Evolutionary conservation across 2,113 vertebrate species (phyloP).

Genomic region (Salvelinus alpinus): DNA sequence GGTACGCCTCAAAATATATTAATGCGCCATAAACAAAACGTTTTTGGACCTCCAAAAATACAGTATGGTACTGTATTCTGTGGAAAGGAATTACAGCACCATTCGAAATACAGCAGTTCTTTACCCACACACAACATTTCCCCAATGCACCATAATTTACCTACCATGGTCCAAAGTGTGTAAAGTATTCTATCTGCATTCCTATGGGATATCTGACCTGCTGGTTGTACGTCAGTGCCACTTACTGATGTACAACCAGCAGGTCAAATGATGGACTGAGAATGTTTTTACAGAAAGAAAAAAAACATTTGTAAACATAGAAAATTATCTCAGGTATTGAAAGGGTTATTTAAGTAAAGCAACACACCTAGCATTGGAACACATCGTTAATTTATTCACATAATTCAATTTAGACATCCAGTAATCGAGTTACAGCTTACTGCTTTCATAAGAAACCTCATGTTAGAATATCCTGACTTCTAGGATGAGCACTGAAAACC

Average conservation of each 20-base stretch:
- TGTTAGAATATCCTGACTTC: not conserved
- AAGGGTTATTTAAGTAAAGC: not conserved
- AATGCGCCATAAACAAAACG: no score
- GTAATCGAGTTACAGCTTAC: not conserved
- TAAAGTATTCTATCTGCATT: not conserved
- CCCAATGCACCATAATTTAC: no score
- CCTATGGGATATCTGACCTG: not conserved
- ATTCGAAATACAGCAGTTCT: no score
- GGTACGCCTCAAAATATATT: no score
- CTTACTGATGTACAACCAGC: not conserved
- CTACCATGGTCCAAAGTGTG: not conserved
- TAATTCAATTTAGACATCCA: no score
- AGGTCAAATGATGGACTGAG: constrained; percentile 22
- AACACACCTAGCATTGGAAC: not conserved
- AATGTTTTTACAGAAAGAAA: not conserved
- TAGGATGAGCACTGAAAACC: constrained; percentile 62
- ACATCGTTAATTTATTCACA: not conserved
- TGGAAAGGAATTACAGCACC: no score
- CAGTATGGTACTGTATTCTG: no score
- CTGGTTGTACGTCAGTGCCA: not conserved
- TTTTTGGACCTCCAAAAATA: no score
- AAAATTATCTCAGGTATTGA: not conserved
- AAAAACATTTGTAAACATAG: not conserved
- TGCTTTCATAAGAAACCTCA: not conserved
- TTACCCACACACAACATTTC: no score